Base-by-base conservation (phyloP, 1,140 invertebrate species). In the Pseudomyrmex concolor region DNA sequence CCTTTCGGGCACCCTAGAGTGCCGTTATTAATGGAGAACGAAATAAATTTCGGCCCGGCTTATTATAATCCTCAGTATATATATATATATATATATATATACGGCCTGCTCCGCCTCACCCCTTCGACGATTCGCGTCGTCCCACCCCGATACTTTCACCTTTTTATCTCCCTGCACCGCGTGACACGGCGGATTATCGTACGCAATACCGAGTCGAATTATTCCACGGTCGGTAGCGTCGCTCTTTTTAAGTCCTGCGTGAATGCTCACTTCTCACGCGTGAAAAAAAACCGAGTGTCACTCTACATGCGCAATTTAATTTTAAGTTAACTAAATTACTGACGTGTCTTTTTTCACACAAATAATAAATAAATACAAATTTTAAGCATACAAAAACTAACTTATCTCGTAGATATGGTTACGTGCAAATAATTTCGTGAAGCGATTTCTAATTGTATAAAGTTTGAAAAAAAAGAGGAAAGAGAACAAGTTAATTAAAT, bases 11-110 rank as follows among this genome's bases (percentile, higher is more conserved):
- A 17, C 45, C 51, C n/a, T 74, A 62, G 82, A 54, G 43, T 66
- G 57, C 43, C 59, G 70, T 84, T 89, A 88, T 89, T 88, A 89
- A 86, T 88, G 67, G 60, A 80, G 87, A 86, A 89, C 80, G 86
- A 89, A 89, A 89, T 85, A 89, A 80, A 88, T 88, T 88, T 89
- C 76, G 87, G 78, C 84, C 45, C 64, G 80, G 87, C 84, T 88
- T 86, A 84, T 84, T 88, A 89, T 88, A 89, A 89, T 88, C 87
- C 86, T 57, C 60, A 25, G 45, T 82, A 59, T 50, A 50, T 50
- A 25, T 25, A 25, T 34, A 59, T 50, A 50, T 50, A 25, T 25
- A 25, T 34, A 34, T 34, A 34, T 88, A 84, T 89, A 77, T 84
- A 62, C 68, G 71, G 13, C 55, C 48, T 51, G 64, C 15, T 60